Percentiles rank a stretch among this genome's conserved stretches.
Evolutionary conservation across 1,140 invertebrate species (phyloP).

Genomic region (Trachymyrmex septentrionalis): DNA sequence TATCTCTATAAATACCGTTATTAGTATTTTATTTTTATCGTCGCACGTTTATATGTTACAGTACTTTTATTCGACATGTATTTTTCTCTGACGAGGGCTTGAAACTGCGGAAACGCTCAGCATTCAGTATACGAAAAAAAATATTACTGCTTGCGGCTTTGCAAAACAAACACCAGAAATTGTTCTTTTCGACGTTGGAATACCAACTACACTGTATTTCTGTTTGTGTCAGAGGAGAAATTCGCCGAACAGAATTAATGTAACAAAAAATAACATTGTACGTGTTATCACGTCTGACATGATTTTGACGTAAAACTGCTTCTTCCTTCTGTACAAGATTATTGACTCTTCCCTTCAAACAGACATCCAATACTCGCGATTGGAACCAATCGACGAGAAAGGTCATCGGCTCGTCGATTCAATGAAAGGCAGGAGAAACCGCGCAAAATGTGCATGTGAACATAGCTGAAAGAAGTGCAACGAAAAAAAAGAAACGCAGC

Average conservation of each 20-base stretch:
- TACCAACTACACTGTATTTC: background rate
- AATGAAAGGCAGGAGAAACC: background rate
- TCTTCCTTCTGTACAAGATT: background rate
- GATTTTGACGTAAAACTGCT: background rate
- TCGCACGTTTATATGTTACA: background rate
- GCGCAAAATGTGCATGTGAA: background rate
- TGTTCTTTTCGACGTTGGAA: background rate
- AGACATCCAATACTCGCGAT: conserved; percentile 15
- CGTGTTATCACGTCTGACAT: background rate
- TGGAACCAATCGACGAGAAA: conserved; percentile 10
- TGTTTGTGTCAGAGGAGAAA: background rate
- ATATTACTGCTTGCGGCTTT: background rate
- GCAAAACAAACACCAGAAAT: conserved; percentile 15
- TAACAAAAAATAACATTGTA: background rate
- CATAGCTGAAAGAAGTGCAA: background rate
- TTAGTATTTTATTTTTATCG: conserved; percentile 8
- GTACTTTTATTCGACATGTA: background rate
- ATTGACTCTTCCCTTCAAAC: background rate
- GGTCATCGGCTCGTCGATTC: background rate
- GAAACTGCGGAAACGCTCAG: background rate
- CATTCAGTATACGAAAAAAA: background rate
- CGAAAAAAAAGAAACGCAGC: background rate
- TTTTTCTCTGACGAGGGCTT: background rate
- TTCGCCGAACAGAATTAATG: background rate
- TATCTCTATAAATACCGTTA: background rate